Base-by-base conservation (phyloP, 2,113 vertebrate species). In the Apeltes quadracus region DNA sequence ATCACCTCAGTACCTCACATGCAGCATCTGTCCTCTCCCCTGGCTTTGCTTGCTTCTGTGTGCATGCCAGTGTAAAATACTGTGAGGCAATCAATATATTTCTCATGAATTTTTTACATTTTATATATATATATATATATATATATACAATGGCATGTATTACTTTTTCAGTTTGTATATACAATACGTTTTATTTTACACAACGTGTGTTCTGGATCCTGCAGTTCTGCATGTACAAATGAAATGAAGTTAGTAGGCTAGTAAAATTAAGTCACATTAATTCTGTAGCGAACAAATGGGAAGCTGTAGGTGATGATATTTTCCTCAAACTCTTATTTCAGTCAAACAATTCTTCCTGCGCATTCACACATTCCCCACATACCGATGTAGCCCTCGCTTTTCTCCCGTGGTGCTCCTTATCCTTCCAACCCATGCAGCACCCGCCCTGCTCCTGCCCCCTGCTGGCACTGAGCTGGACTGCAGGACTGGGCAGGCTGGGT, bases 371-470 rank as follows among this genome's bases (percentile, higher is more conserved):
- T 58, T 62, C 58, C 62, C 58, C 76, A 85, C 29, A 46, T 83
- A 80, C 59, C 75, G 76, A 70, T 62, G 87, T 87, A 84, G 76
- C 86, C 77, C 34, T 76, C n/a, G 74, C 79, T 84, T 90, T 83
- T 29, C 83, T 41, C 79, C 74, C 83, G 56, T 36, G 89, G 87
- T 89, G 91, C 89, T 83, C 73, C 77, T 88, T 92, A 85, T 94
- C 93, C 94, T 94, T 95, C 94, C 93, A 95, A 93, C 78, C 92
- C 94, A 94, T 94, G 93, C 81, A 89, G 84, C 79, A 32, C 74
- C 86, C 76, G 59, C 81, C 81, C 84, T 89, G 83, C 87, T 90
- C 77, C 85, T 89, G 85, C 84, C 80, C 74, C 82, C 89, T 92
- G 90, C 87, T 90, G 89, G 75, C 63, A 39, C 15, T 61, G 48